Evolutionary conservation across 2,113 vertebrate genomes (phyloP).

Genomic region (Mus spicilegus): DNA sequence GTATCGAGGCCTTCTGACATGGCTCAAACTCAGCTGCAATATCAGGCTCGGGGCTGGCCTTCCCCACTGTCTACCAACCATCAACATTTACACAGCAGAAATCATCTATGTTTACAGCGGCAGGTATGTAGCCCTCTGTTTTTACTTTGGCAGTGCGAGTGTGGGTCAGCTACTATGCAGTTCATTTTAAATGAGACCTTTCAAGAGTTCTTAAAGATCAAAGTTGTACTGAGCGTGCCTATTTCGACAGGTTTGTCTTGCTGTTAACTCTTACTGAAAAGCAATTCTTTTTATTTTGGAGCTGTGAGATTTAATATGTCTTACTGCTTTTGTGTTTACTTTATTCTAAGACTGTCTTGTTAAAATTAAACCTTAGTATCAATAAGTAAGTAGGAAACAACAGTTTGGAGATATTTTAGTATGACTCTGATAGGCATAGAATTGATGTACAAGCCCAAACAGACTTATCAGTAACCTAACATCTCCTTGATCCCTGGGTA

Average conservation of each 20-base stretch:
- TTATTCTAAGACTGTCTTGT: constrained; percentile 43
- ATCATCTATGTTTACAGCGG: constrained; percentile 79
- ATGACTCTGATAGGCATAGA: background rate
- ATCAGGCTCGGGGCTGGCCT: constrained; percentile 86
- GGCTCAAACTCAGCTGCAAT: constrained; percentile 80
- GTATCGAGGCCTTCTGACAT: constrained; percentile 81
- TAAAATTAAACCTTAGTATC: constrained; percentile 49
- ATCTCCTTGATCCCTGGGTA: constrained; percentile 26
- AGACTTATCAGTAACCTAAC: constrained; percentile 37
- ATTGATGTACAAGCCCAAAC: constrained; percentile 6
- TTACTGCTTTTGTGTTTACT: constrained; percentile 52
- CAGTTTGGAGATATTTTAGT: constrained; percentile 20
- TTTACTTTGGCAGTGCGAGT: background rate
- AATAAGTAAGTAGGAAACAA: constrained; percentile 17
- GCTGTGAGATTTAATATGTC: constrained; percentile 15
- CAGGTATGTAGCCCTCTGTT: constrained; percentile 85
- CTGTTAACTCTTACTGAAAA: constrained; percentile 15
- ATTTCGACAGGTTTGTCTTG: constrained; percentile 41
- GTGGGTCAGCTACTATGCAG: background rate
- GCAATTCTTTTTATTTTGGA: constrained; percentile 58
- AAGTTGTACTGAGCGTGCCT: background rate
- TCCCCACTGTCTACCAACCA: constrained; percentile 84
- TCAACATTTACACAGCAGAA: constrained; percentile 84
- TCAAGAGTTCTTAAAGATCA: constrained; percentile 49
- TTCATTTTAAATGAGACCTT: constrained; percentile 40